A percentile compares a stretch with the other conserved stretches of the same genome.
These are phyloP conservation scores for Saimiri boliviensis DNA, from an alignment of 2,113 vertebrate species.

Conservation along the genomic window DNA sequence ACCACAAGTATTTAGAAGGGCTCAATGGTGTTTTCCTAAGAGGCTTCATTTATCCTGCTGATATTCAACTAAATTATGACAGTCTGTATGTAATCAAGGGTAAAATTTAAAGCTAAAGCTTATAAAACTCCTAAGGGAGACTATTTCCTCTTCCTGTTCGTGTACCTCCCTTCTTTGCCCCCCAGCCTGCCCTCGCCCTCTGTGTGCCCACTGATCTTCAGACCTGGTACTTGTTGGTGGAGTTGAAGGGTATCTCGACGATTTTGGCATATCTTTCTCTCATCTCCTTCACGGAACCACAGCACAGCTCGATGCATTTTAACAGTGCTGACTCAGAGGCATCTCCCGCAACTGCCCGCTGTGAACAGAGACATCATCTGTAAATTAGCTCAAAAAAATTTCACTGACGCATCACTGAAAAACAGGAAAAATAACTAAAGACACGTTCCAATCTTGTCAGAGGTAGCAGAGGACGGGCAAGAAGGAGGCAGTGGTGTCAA, in stretches of 20 bases:
- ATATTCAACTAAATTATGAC: not conserved
- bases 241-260: slow-evolving; percentile 90
- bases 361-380: not conserved
- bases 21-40: not conserved
- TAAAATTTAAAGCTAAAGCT: not conserved
- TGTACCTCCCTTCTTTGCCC: not conserved
- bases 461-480: fast-evolving
- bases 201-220: not conserved
- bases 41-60: not conserved
- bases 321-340: slow-evolving; percentile 89
- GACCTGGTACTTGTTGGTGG: slow-evolving; percentile 92
- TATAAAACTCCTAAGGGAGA: not conserved
- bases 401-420: fast-evolving
- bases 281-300: slow-evolving; percentile 88
- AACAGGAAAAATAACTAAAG: not conserved
- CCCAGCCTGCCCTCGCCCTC: fast-evolving
- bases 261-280: slow-evolving; percentile 86
- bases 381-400: not conserved
- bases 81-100: fast-evolving
- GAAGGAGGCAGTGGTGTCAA: fast-evolving
- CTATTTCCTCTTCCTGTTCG: not conserved
- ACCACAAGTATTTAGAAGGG: not conserved
- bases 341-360: slow-evolving; percentile 88
- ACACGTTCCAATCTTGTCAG: fast-evolving
- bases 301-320: slow-evolving; percentile 89